phyloP scores from a whole-genome alignment of 2,113 vertebrate genomes.

The Vicugna pacos region DNA sequence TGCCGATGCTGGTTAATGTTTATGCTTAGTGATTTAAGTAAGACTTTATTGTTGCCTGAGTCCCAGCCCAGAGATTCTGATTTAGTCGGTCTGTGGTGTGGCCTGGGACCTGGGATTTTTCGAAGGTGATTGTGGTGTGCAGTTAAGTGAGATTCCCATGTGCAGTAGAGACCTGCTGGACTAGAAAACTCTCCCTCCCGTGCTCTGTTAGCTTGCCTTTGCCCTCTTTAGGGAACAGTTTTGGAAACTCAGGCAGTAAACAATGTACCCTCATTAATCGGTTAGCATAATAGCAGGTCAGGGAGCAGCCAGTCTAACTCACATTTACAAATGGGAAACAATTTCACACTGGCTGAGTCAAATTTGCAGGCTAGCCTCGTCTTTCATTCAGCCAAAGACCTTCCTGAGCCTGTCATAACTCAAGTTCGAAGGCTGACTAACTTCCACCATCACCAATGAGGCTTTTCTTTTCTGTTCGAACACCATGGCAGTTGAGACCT shows the following conservation, averaged over 20 bases:
- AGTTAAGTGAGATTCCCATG: slow-evolving; percentile 2
- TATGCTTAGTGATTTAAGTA: slow-evolving; percentile 36
- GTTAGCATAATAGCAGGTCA: slow-evolving; percentile 21
- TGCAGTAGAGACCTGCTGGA: not conserved
- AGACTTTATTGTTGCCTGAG: not conserved
- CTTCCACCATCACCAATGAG: not conserved
- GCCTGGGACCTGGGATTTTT: slow-evolving; percentile 43
- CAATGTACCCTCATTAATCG: slow-evolving; percentile 30
- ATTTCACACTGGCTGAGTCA: not conserved
- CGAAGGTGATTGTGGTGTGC: slow-evolving; percentile 24
- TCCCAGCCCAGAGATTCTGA: slow-evolving; percentile 22
- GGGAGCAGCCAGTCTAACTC: slow-evolving; percentile 40
- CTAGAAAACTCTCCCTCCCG: slow-evolving; percentile 35
- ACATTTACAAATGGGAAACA: slow-evolving; percentile 44
- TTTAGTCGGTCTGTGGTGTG: slow-evolving; percentile 12
- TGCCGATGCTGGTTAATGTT: not conserved
- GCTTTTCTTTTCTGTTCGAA: slow-evolving; percentile 53
- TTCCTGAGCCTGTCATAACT: not conserved
- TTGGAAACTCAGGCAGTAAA: slow-evolving; percentile 40
- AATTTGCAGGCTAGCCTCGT: slow-evolving; percentile 46
- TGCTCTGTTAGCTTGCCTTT: slow-evolving; percentile 49
- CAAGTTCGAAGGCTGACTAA: slow-evolving; percentile 5
- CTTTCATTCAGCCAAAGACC: slow-evolving; percentile 32
- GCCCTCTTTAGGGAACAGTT: slow-evolving; percentile 41
- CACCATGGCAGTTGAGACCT: not conserved